A percentile compares a stretch with the other conserved stretches of the same genome.
Evolutionary conservation across 2,113 vertebrate species (phyloP).

Genomic region (Stictonetta naevosa): DNA sequence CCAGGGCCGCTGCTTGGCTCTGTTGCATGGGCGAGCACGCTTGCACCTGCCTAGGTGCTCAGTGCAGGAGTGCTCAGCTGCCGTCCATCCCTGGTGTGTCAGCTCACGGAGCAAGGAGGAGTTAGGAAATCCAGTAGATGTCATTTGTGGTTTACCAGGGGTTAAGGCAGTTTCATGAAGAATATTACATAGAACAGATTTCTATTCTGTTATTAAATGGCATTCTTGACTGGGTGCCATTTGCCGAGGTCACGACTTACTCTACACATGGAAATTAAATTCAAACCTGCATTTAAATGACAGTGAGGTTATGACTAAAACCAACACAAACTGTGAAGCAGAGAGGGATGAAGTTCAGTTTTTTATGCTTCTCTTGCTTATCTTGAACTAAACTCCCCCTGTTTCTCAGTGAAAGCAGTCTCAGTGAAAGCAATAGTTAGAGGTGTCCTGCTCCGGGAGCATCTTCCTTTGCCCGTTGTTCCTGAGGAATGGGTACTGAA

Average conservation of each 20-base stretch:
- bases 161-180: constrained; percentile 23
- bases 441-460: neutral
- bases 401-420: neutral
- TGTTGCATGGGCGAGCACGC: neutral
- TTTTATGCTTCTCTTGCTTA: neutral
- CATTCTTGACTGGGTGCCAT: constrained; percentile 23
- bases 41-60: neutral
- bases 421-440: neutral
- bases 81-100: neutral
- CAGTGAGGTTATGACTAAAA: neutral
- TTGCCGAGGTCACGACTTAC: neutral
- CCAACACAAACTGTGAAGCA: neutral
- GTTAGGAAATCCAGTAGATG: neutral
- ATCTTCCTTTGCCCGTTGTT: neutral
- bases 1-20: neutral
- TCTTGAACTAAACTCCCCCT: neutral
- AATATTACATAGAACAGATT: constrained; percentile 33
- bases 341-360: neutral
- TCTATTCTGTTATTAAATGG: constrained; percentile 13
- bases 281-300: constrained; percentile 10
- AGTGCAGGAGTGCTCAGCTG: neutral
- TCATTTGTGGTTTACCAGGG: neutral
- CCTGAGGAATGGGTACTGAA: neutral
- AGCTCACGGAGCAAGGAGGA: neutral
- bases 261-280: constrained; percentile 39